Base-by-base conservation (phyloP, 1,140 invertebrate genomes). In the Subanguina moxae region DNA sequence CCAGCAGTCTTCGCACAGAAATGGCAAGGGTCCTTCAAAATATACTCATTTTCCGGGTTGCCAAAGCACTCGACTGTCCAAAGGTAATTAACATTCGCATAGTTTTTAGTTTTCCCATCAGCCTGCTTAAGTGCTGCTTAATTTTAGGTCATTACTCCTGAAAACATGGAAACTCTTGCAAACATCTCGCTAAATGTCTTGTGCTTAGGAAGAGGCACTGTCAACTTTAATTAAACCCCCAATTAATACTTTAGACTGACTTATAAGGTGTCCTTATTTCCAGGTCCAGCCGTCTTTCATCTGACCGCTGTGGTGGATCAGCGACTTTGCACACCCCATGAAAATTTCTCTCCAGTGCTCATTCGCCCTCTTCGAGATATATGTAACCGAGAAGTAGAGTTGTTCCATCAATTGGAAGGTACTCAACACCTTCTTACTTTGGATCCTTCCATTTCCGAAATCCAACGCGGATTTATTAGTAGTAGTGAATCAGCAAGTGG, bases 151-250 rank as follows among this genome's bases (percentile, higher is more conserved):
- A 17, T 66, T 7, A 21, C 42, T n/a, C 9, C 64, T 66, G 64
- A 65, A 21, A 28, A 65, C 30, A 42, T 21, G 19, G 64, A 65
- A 30, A 8, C 17, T 27, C 28, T 65, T 17, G 64, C 64, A 23
- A 67, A 67, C 19, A 28, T 17, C 23, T 67, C 64, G 32, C 68
- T 65, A n/a, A 65, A 65, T 30, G 64, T 57, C 1, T 28, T 65
- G 17, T 65, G 64, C 64, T 66, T 65, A 21, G 64, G 64, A 25
- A 67, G 64, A 38, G 56, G 64, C 68, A 21, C 48, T 19, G 3
- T 56, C 23, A 28, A 56, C 13, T 56, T 56, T 28, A 56, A 5
- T 5, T 56, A 5, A 5, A 56, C 3, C 23, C 32, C 1, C 59
- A 28, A 30, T 21, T 21, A 56, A 62, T 15, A 62, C 32, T 28